Evolutionary conservation across 2,113 vertebrate species (phyloP).

Genomic region (Meriones unguiculatus): DNA sequence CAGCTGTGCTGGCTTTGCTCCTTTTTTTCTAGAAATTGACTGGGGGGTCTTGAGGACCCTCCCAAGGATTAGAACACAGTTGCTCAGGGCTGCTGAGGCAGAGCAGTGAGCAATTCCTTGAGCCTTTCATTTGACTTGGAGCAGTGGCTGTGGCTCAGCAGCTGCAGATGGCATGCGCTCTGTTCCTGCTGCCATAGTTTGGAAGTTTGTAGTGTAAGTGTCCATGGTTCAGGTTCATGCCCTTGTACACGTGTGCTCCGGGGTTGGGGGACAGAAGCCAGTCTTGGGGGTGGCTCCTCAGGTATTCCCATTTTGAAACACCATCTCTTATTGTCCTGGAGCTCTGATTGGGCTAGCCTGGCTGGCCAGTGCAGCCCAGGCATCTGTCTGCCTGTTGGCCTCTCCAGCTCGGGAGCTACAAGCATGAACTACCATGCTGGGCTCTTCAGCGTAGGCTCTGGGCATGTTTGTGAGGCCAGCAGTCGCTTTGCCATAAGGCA

Average conservation of each 20-base stretch:
- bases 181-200: neutral
- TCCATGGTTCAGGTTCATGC: neutral
- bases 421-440: neutral
- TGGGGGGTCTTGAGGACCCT: conserved; percentile 33
- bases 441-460: neutral
- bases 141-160: conserved; percentile 20
- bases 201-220: neutral
- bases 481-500: neutral
- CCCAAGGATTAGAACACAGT: neutral
- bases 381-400: neutral
- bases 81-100: neutral
- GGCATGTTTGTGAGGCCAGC: neutral
- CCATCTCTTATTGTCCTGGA: neutral
- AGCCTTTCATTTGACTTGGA: neutral
- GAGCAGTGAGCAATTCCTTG: neutral
- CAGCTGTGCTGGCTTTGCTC: conserved; percentile 14
- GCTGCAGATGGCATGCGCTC: conserved; percentile 39
- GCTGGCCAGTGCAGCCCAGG: neutral
- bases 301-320: neutral
- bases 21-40: conserved; percentile 47
- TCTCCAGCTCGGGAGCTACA: neutral
- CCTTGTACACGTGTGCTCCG: neutral
- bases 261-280: neutral
- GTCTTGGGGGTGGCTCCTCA: neutral
- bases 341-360: neutral